Evolutionary conservation across 2,797 vertebrate species (phyloP).

Genomic region (Myotis planiceps): DNA sequence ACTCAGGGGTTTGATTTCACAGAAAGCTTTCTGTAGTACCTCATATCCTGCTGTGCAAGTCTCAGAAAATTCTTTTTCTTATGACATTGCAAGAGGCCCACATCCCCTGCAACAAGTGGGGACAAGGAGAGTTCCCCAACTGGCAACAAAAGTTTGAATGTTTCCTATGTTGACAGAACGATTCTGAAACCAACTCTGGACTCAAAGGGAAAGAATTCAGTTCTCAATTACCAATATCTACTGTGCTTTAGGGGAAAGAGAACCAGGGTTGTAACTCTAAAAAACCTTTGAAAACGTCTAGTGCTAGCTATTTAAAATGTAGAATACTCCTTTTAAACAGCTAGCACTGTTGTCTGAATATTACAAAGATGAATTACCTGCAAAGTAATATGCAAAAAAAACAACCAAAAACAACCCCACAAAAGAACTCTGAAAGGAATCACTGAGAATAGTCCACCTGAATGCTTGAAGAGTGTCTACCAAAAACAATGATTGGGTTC

Average conservation of each 20-base stretch:
- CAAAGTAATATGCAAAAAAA: background rate
- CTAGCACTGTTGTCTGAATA: background rate
- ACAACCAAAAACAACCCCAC: background rate
- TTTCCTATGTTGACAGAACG: background rate
- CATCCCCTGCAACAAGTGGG: background rate
- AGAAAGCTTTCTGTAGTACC: background rate
- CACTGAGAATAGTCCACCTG: background rate
- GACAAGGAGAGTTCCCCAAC: background rate
- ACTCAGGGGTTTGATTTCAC: background rate
- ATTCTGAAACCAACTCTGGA: background rate
- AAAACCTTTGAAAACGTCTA: background rate
- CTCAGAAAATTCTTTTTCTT: background rate
- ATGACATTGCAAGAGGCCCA: background rate
- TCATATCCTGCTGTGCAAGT: background rate
- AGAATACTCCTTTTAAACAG: background rate
- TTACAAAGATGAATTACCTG: background rate
- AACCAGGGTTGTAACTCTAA: background rate
- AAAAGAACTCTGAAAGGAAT: background rate
- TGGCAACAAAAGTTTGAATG: background rate
- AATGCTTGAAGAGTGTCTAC: background rate
- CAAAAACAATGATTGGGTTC: constrained; percentile 9
- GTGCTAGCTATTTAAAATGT: no score
- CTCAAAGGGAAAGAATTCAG: background rate
- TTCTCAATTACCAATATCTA: background rate
- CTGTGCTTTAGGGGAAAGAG: background rate